Evolutionary conservation across 2,113 vertebrate genomes (phyloP).

Genomic region (Anseranas semipalmata): DNA sequence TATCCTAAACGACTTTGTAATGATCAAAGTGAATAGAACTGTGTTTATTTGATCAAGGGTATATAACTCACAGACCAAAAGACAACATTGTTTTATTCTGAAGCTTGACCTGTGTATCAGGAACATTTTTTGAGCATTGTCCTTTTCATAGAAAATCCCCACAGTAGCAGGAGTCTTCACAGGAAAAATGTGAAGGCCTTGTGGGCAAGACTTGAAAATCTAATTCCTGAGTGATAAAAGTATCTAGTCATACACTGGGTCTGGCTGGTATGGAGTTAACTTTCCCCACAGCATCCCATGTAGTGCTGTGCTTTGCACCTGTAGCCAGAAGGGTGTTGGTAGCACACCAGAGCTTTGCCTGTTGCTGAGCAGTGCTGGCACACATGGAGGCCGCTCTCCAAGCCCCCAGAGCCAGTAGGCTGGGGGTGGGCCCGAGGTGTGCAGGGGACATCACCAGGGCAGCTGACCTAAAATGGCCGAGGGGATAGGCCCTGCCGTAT

Average conservation of each 20-base stretch:
- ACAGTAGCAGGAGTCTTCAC: background rate
- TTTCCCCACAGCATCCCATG: too few relatives aligned
- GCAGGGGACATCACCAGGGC: too few relatives aligned
- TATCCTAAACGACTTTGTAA: background rate
- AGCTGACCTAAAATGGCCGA: too few relatives aligned
- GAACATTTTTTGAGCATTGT: background rate
- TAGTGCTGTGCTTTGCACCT: too few relatives aligned
- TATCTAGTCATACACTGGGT: background rate
- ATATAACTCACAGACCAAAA: background rate
- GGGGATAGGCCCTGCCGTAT: too few relatives aligned
- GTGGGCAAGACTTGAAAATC: background rate
- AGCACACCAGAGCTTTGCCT: too few relatives aligned
- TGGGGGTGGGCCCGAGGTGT: too few relatives aligned
- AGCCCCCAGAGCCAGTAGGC: too few relatives aligned
- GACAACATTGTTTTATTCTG: background rate
- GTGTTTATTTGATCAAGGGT: background rate
- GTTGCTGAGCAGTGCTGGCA: too few relatives aligned
- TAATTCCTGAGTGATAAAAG: background rate
- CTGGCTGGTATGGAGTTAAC: too few relatives aligned
- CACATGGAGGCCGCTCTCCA: too few relatives aligned
- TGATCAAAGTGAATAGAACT: background rate
- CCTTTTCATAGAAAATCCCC: background rate
- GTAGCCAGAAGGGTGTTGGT: too few relatives aligned
- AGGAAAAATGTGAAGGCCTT: background rate
- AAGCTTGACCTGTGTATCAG: background rate